Evolutionary conservation across 2,888 invertebrate species (phyloP), one percentile per base, ranked within the genome.

Genomic region (Brachyptera risi): DNA sequence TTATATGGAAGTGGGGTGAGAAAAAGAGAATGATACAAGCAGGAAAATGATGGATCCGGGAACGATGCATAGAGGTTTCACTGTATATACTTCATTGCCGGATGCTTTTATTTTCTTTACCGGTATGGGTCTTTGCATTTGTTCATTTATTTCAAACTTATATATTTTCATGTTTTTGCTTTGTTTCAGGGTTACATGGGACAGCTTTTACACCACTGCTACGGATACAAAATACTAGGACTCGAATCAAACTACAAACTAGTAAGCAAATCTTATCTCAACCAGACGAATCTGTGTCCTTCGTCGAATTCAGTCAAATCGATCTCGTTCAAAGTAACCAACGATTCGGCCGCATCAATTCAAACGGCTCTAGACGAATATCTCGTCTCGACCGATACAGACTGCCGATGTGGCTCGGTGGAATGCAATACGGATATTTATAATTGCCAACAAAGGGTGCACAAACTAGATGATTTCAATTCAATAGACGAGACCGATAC

Each of bases 121-220:
- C n/a, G n/a, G n/a, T n/a, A n/a, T n/a, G n/a, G n/a, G n/a, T n/a
- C n/a, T n/a, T n/a, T n/a, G n/a, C n/a, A n/a, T n/a, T n/a, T n/a
- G n/a, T n/a, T n/a, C n/a, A n/a, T n/a, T n/a, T n/a, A n/a, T n/a
- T n/a, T n/a, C n/a, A n/a, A n/a, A n/a, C n/a, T n/a, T n/a, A n/a
- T n/a, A n/a, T n/a, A n/a, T n/a, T n/a, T n/a, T n/a, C n/a, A n/a
- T n/a, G n/a, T n/a, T n/a, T n/a, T n/a, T n/a, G n/a, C n/a, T n/a
- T 24, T 9, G 21, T 37, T 44, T 11, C 72, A 87, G 87, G 90
- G 90, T 0, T 89, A 90, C 70, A 75, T 90, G 50, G 85, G 86
- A 65, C 85, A 88, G 71, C 71, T 83, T n/a, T 70, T 90, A 23
- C 76, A 80, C 68, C 75, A 80, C 69, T 76, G 76, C 17, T 82